Evolutionary conservation across 2,888 invertebrate genomes (phyloP), one percentile per base, ranked within the genome.

Genomic region (Leptinotarsa tumamoca): DNA sequence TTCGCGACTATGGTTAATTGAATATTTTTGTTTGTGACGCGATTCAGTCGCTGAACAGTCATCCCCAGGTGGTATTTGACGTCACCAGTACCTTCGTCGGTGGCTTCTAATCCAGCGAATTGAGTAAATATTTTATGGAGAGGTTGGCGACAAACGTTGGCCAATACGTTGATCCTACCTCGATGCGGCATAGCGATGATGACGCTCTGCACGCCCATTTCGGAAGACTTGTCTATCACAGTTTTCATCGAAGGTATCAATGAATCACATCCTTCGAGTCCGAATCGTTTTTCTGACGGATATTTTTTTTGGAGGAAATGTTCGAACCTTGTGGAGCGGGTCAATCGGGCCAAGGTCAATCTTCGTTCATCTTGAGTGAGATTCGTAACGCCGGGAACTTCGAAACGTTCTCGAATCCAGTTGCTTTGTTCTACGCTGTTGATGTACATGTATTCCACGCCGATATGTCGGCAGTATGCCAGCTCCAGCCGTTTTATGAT

Each of bases 371-470:
- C 97, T 78, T 91, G 91, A 75, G 92, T 93, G 87, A 98, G 93
- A 84, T 95, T 93, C 90, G 96, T 94, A 15, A 92, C 90, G 63
- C 95, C 95, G 14, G 99, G 99, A 0, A 96, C 95, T 89, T 99
- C 99, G 91, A 99, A 95, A 80, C 95, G 94, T 88, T 97, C 94
- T 80, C 98, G 91, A 86, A 99, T 98, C 99, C 99, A 99, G 89
- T 98, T 97, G 88, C 98, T 98, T 89, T 99, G 98, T 85, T 99
- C 98, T 89, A 97, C 89, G 49, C 97, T 98, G 89, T 98, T 98
- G 87, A 99, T 98, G 89, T 98, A 99, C 99, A 99, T 99, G 88
- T 98, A 99, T 89, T 99, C 99, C 4, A 98, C 95, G 51, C 99
- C 99, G 85, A 99, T 98, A 89, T 97, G 96, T 83, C 96, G 93